Percentiles rank a stretch among this genome's conserved stretches.
Evolutionary conservation across 2,797 vertebrate species (phyloP).

Genomic region (Chaetodon trifasciatus): DNA sequence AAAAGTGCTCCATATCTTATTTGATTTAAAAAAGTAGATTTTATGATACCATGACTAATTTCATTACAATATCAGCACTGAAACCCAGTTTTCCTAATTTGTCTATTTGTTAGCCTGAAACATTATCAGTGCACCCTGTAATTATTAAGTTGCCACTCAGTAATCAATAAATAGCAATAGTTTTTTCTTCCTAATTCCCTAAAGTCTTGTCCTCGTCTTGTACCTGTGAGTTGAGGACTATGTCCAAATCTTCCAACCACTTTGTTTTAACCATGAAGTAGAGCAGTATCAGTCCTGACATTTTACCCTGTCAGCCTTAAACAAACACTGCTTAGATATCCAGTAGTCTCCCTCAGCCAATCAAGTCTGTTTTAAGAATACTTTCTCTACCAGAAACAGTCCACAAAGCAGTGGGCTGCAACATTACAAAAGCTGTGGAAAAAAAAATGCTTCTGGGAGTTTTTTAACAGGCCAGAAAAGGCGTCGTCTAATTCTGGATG

Average conservation of each 20-base stretch:
- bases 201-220: not conserved
- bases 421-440: slow-evolving; percentile 17
- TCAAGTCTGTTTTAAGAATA: slow-evolving; percentile 14
- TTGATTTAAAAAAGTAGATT: not conserved
- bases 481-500: slow-evolving; percentile 20
- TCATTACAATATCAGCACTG: not conserved
- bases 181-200: not conserved
- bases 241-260: not conserved
- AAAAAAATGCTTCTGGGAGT: slow-evolving; percentile 27
- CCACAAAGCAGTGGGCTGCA: slow-evolving; percentile 12
- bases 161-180: too few relatives aligned
- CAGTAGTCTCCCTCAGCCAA: slow-evolving; percentile 1
- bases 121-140: not conserved
- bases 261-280: not conserved
- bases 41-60: not conserved
- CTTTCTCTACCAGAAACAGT: not conserved
- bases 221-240: not conserved
- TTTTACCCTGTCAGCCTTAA: not conserved
- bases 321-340: slow-evolving; percentile 10
- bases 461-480: slow-evolving; percentile 33
- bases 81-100: not conserved
- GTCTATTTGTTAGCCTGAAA: not conserved
- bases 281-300: not conserved
- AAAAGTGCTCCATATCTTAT: too few relatives aligned
- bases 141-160: not conserved